Evolutionary conservation across 2,888 invertebrate genomes (phyloP), one percentile per base, ranked within the genome.

Genomic region (Dioctria linearis): DNA sequence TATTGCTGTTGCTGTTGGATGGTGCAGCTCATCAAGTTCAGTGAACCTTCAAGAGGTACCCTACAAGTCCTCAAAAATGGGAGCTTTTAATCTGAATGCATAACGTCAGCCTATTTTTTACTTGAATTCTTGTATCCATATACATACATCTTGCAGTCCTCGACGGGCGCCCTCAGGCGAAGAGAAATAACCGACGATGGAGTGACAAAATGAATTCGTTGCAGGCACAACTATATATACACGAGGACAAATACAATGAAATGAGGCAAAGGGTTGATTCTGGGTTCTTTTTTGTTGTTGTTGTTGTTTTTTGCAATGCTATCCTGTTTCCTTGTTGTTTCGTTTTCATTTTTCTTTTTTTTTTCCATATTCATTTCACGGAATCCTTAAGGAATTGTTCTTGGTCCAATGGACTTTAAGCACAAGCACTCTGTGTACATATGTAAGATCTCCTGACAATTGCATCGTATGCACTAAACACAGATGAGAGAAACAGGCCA

Each of bases 61-160:
- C 25, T 25, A 25, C 37, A 61, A 61, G 61, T 61, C 61, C 61
- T 61, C 39, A 11, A 61, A 61, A 61, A 61, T 61, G 61, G 37
- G 61, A 61, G 25, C 61, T 61, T 61, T 61, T 61, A 61, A 61
- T 61, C 37, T 25, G 61, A 61, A 61, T 61, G 61, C 61, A 61
- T 61, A 61, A 37, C 61, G 37, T 61, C 39, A 61, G 61, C 61
- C 61, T 25, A 61, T 61, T 61, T 61, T 61, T 61, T 61, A n/a
- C 37, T 39, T 61, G 61, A 61, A 61, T 61, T 61, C 39, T 61
- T 61, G 61, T n/a, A 61, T n/a, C 61, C 61, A 6, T n/a, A 61
- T n/a, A 4, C 61, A 6, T 61, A 37, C 37, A 61, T 8, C 25
- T 39, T 25, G 8, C 11, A 25, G 39, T 37, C 37, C 61, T 39